Conservation (phyloP, 2,797 vertebrate genomes). For the Numenius phaeopus region DNA sequence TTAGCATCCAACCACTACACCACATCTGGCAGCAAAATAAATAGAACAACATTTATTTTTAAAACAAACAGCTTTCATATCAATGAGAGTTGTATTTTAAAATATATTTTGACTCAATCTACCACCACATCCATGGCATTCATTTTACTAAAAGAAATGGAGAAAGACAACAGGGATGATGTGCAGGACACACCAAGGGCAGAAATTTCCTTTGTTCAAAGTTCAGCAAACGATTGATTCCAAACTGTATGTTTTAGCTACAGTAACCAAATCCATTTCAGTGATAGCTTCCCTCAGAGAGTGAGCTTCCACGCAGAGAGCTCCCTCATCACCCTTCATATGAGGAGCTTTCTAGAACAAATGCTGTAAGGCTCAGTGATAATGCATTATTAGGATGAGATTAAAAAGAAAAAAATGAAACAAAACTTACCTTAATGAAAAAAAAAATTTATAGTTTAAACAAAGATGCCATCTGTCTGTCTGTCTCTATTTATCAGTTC, state of each 20-base stretch:
- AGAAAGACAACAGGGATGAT: fast-evolving
- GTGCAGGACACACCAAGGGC: fast-evolving
- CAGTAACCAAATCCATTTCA: neutral
- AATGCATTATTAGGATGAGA: neutral
- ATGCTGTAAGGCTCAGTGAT: neutral
- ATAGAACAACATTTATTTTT: neutral
- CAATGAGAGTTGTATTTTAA: neutral
- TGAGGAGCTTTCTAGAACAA: neutral
- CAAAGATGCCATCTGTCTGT: neutral
- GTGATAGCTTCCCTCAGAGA: neutral
- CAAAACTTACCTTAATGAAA: neutral
- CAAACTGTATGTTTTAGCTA: neutral
- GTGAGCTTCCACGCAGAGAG: neutral
- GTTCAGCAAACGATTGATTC: neutral
- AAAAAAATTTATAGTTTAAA: neutral
- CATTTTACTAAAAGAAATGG: neutral
- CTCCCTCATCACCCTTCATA: neutral
- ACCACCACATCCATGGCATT: neutral
- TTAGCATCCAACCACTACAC: neutral
- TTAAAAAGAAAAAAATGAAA: neutral
- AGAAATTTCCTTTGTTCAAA: neutral
- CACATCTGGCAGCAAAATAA: neutral
- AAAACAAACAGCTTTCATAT: neutral
- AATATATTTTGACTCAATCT: neutral
- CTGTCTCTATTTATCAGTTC: neutral